Evolutionary conservation across 2,888 invertebrate genomes (phyloP), one percentile per base, ranked within the genome.

Genomic region (Dascillus cervinus): DNA sequence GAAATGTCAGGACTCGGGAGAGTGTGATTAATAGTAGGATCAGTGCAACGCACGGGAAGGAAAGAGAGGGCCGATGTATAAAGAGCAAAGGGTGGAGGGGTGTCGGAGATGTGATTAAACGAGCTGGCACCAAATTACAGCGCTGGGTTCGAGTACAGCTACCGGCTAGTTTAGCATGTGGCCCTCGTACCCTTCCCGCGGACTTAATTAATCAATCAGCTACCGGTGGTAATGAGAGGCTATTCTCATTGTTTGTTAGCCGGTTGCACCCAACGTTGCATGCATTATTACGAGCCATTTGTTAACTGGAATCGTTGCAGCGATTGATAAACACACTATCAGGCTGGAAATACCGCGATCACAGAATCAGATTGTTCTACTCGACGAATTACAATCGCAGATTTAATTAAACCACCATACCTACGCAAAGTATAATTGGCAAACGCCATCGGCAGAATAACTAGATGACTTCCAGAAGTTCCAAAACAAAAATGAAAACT

Each of bases 21-120:
- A 56, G 56, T 57, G 59, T 65, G 65, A 65, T 65, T 64, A 64
- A 65, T 64, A 63, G 63, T 55, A 41, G 56, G 58, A 55, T 58
- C 51, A 47, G 49, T 29, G 33, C 25, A 34, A 20, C 19, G 24
- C 24, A 29, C 29, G 26, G 22, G 33, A 26, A 24, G 23, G 39
- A 39, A 29, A 22, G 37, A 43, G 43, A 43, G 8, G 30, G 27
- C 22, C 14, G 24, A 26, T 23, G 28, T 24, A 23, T 29, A 17
- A 17, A 27, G 36, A 25, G 28, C 22, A 26, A 26, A 29, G 25
- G 32, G 29, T 23, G 22, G 32, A 29, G 39, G 31, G 37, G 36
- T 31, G 39, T 35, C 34, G 31, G 37, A 31, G 37, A 31, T 36
- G 37, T 38, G 36, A 43, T 43, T 38, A 43, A 41, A 40, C 38